Percentiles rank a stretch among this genome's conserved stretches.
These are phyloP conservation scores for Caenorhabditis imperialis DNA, from an alignment of 2,888 invertebrate species.

Conservation along the genomic window DNA sequence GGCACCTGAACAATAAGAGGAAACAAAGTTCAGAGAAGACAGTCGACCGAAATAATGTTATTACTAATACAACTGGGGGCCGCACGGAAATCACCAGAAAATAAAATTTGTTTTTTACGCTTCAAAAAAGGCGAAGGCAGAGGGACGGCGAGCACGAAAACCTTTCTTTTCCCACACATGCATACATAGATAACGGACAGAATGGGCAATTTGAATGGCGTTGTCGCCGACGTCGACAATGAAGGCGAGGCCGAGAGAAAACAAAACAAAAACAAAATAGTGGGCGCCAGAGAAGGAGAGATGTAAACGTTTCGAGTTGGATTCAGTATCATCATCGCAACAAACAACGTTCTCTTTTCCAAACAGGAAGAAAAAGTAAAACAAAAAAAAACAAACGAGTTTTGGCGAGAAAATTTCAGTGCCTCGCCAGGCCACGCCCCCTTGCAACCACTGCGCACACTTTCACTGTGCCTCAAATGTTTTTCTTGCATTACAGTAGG, in stretches of 20 bases:
- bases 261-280: conserved; percentile 15
- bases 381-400: too few species aligned
- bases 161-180: conserved; percentile 19
- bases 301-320: conserved; percentile 8
- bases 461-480: too few species aligned
- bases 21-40: neutral
- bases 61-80: conserved; percentile 7
- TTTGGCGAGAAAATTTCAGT: too few species aligned
- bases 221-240: conserved; percentile 3
- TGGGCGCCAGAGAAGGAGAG: too few species aligned
- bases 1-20: neutral
- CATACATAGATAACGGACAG: conserved; percentile 22
- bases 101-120: conserved; percentile 15
- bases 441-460: too few species aligned
- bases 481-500: too few species aligned
- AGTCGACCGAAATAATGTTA: conserved; percentile 5
- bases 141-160: conserved; percentile 6
- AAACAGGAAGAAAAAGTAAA: too few species aligned
- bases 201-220: conserved; percentile 20
- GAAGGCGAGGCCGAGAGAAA: conserved; percentile 3
- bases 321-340: too few species aligned
- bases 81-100: conserved; percentile 6
- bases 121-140: conserved; percentile 10
- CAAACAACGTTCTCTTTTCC: too few species aligned
- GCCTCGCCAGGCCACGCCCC: too few species aligned